Percentiles rank a stretch among this genome's conserved stretches.
Evolutionary conservation across 2,888 invertebrate species (phyloP).

Genomic region (Lithophane leautieri): DNA sequence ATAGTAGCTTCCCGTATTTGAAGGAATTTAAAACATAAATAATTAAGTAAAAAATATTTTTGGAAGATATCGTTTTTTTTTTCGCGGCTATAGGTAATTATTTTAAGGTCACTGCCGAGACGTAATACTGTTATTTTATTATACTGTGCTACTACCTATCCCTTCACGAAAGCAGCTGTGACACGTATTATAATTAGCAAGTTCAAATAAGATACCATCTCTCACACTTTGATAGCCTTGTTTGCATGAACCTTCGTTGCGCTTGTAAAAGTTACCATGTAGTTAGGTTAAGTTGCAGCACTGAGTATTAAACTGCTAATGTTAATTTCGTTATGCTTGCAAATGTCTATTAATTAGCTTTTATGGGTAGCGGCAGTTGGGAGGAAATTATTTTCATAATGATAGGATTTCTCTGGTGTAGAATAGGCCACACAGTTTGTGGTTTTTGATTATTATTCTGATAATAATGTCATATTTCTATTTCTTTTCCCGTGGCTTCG

Average conservation of each 20-base stretch:
- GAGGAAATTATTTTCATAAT: slow-evolving; percentile 9
- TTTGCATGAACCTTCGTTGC: slow-evolving; percentile 27
- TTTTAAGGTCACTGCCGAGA: too few species aligned
- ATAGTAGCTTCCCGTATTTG: background rate
- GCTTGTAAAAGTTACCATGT: slow-evolving; percentile 32
- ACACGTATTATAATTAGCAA: slow-evolving; percentile 26
- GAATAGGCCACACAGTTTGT: background rate
- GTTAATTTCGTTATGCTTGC: slow-evolving; percentile 27
- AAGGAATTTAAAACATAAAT: background rate
- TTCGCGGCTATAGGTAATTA: too few species aligned
- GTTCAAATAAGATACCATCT: slow-evolving; percentile 32
- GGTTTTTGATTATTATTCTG: background rate
- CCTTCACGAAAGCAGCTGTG: background rate
- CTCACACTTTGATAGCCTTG: slow-evolving; percentile 23
- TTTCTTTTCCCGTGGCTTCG: background rate
- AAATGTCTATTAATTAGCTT: slow-evolving; percentile 36
- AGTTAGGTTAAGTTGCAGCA: slow-evolving; percentile 19
- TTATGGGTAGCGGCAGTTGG: slow-evolving; percentile 18
- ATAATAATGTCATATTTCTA: background rate
- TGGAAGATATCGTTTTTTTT: too few species aligned
- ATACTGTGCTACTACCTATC: background rate
- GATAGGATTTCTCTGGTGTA: background rate
- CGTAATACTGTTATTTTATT: too few species aligned
- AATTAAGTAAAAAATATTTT: background rate
- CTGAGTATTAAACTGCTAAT: slow-evolving; percentile 22